phyloP scores from a whole-genome alignment of 2,797 vertebrate species.

The Otolemur crassicaudatus region DNA sequence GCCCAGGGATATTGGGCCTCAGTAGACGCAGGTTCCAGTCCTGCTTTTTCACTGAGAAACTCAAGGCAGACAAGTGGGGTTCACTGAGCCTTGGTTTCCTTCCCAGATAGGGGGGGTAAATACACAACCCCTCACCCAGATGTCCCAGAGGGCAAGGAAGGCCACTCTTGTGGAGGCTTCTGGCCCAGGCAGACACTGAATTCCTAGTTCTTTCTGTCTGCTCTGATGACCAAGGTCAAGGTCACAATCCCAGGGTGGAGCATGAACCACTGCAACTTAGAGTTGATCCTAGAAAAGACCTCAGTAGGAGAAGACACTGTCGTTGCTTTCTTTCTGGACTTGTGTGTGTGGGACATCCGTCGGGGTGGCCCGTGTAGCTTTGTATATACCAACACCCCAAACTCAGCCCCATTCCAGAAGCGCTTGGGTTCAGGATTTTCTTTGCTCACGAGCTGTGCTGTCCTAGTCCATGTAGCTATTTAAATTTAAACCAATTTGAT shows the following conservation, averaged over 20 bases:
- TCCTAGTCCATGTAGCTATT: not conserved
- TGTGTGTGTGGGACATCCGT: not conserved
- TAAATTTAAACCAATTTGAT: not conserved
- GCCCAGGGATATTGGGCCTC: not conserved
- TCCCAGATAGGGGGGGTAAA: not conserved
- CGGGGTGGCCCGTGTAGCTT: rapidly evolving
- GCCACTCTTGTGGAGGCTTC: not conserved
- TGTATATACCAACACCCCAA: not conserved
- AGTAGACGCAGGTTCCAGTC: not conserved
- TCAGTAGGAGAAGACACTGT: not conserved
- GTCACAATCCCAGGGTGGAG: not conserved
- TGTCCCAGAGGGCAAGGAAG: not conserved
- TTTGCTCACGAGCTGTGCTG: not conserved
- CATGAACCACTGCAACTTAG: rapidly evolving
- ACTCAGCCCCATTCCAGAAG: not conserved
- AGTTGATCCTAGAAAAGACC: not conserved
- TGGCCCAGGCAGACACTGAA: not conserved
- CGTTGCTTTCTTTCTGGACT: not conserved
- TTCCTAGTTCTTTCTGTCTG: not conserved
- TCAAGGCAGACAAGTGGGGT: not conserved
- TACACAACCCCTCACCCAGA: too few relatives aligned
- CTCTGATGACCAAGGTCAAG: not conserved
- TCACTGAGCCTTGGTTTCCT: not conserved
- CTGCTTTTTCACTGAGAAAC: not conserved
- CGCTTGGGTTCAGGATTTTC: not conserved